Conservation (phyloP, 2,888 invertebrate genomes). For the Stenotaenia linearis region DNA sequence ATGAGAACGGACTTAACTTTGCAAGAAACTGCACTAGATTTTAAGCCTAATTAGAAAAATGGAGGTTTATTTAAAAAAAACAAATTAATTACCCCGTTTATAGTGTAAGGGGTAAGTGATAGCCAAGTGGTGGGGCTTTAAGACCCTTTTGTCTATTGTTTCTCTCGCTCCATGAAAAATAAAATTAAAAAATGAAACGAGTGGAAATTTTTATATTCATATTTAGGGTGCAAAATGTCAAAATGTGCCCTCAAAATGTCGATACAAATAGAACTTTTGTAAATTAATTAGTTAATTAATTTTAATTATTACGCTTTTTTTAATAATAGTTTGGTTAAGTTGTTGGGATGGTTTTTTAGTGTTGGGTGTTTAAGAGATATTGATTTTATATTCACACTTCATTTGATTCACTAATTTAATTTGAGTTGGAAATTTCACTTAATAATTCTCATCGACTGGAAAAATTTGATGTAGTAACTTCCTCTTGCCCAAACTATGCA, state of each 20-base stretch:
- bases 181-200: background rate
- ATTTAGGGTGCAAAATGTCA: background rate
- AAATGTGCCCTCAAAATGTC: slow-evolving; percentile 12
- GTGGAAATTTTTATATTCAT: slow-evolving; percentile 12
- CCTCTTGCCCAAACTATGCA: slow-evolving; percentile 24
- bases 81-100: background rate
- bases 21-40: slow-evolving; percentile 12
- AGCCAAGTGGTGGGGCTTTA: slow-evolving; percentile 8
- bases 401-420: too few species aligned
- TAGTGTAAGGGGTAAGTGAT: background rate
- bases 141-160: slow-evolving; percentile 15
- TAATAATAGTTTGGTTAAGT: slow-evolving; percentile 4
- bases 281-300: slow-evolving; percentile 10
- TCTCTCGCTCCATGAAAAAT: background rate
- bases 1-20: slow-evolving; percentile 21
- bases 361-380: background rate
- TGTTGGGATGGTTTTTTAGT: slow-evolving; percentile 5
- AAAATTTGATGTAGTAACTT: slow-evolving; percentile 22
- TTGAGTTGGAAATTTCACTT: background rate
- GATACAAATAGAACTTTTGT: slow-evolving; percentile 13
- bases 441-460: background rate
- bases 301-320: background rate
- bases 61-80: background rate
- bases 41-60: background rate
- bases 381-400: too few species aligned